Evolutionary conservation across 2,888 invertebrate genomes (phyloP).

Genomic region (Campoplex nolae): DNA sequence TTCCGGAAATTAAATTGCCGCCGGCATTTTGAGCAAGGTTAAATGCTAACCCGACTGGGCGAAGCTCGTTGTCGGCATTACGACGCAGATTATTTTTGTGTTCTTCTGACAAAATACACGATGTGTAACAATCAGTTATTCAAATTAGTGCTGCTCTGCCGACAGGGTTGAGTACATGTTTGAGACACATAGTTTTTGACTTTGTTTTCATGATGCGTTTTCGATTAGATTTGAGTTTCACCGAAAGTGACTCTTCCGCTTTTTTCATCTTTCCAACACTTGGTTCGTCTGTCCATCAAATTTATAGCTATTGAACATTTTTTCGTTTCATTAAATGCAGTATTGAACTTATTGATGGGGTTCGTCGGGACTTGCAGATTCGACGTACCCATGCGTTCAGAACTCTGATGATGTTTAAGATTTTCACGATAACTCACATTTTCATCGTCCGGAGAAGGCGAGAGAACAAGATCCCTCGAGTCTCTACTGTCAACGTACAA

Average conservation of each 20-base stretch:
- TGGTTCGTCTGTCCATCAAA: conserved; percentile 71
- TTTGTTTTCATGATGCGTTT: neutral
- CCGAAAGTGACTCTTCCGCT: conserved; percentile 52
- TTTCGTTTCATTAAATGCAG: conserved; percentile 45
- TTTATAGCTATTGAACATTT: conserved; percentile 71
- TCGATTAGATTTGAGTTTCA: conserved; percentile 75
- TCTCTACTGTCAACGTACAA: conserved; percentile 48
- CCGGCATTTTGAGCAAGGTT: no score
- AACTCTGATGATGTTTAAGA: conserved; percentile 41
- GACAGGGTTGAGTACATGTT: neutral
- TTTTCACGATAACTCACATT: conserved; percentile 56
- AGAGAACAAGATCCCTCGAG: conserved; percentile 40
- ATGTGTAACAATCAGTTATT: neutral
- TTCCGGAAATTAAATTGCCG: no score
- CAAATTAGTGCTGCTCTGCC: neutral
- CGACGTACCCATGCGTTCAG: conserved; percentile 48
- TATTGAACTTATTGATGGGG: conserved; percentile 35
- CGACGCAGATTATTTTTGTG: conserved; percentile 8
- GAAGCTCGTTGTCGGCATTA: conserved; percentile 4
- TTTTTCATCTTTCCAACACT: conserved; percentile 64
- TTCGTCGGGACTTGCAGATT: conserved; percentile 37
- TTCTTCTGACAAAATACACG: neutral
- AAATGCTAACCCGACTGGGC: no score
- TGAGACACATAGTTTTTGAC: neutral
- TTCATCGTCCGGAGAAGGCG: conserved; percentile 59